Conservation (phyloP, 1,140 invertebrate species). For the Drosophila ficusphila region DNA sequence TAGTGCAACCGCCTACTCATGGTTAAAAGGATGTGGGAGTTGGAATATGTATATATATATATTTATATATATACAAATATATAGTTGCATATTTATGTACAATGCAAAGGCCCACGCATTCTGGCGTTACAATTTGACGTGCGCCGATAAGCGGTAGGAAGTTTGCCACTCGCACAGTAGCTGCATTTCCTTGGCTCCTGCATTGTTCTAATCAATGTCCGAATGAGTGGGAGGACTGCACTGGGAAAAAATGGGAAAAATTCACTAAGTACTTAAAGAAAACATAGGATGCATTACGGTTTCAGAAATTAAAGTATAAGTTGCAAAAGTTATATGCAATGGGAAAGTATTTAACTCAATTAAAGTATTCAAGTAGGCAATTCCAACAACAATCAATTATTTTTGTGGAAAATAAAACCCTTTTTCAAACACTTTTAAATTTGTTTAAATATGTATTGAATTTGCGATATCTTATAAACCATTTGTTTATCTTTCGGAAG, state of each 20-base stretch:
- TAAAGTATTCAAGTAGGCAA: too few relatives aligned
- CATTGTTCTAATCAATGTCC: slow-evolving; percentile 30
- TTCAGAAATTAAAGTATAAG: too few relatives aligned
- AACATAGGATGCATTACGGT: too few relatives aligned
- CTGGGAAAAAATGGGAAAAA: not conserved
- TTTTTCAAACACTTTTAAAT: too few relatives aligned
- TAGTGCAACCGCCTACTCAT: not conserved
- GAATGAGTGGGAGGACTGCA: not conserved
- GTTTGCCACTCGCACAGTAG: slow-evolving; percentile 33
- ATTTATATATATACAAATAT: not conserved
- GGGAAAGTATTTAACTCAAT: too few relatives aligned
- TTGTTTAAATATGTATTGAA: too few relatives aligned
- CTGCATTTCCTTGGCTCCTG: slow-evolving; percentile 31
- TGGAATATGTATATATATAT: not conserved
- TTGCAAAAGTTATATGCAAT: too few relatives aligned
- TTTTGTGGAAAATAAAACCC: too few relatives aligned
- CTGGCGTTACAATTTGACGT: slow-evolving; percentile 38
- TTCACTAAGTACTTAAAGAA: too few relatives aligned
- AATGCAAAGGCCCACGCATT: slow-evolving; percentile 1
- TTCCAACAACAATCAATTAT: too few relatives aligned
- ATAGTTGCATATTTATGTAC: not conserved
- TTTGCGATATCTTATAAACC: too few relatives aligned
- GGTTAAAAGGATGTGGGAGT: not conserved
- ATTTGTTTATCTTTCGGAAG: not conserved
- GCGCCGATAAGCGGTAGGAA: slow-evolving; percentile 39